Conservation (phyloP, 2,797 vertebrate species). For the Catharus ustulatus region DNA sequence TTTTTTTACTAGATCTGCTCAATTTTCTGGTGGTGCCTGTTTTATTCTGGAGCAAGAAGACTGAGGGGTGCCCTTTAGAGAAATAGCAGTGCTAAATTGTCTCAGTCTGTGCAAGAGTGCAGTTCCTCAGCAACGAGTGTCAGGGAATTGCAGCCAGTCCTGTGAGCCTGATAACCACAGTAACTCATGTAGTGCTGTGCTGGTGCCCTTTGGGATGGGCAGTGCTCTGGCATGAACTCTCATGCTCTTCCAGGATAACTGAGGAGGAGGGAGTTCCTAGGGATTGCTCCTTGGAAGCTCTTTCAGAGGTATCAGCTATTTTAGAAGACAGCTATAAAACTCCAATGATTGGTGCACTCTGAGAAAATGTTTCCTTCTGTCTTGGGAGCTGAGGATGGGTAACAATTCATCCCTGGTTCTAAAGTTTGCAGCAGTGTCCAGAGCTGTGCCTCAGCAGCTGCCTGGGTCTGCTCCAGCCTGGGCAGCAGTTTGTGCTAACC, state of each 20-base stretch:
- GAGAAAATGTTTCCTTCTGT: neutral
- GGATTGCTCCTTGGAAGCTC: neutral
- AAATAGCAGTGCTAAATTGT: neutral
- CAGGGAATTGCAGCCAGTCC: neutral
- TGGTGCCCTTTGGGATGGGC: neutral
- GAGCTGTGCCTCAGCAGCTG: neutral
- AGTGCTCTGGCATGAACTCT: neutral
- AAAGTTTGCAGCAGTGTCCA: neutral
- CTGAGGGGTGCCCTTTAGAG: accelerated
- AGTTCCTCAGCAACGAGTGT: neutral
- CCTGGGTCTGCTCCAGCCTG: neutral
- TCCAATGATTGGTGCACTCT: neutral
- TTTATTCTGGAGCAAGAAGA: neutral
- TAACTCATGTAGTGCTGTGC: neutral
- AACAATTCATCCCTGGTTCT: neutral
- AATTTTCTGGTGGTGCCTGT: neutral
- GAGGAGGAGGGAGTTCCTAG: neutral
- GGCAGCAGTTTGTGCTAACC: neutral
- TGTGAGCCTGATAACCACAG: neutral
- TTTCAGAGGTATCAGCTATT: neutral
- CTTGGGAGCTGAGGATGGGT: neutral
- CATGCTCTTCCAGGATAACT: neutral
- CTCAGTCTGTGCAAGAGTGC: neutral
- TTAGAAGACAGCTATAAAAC: neutral
- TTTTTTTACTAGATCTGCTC: neutral